Evolutionary conservation across 2,888 invertebrate species (phyloP), one percentile per base, ranked within the genome.

Genomic region (Cataglyphis albicans): DNA sequence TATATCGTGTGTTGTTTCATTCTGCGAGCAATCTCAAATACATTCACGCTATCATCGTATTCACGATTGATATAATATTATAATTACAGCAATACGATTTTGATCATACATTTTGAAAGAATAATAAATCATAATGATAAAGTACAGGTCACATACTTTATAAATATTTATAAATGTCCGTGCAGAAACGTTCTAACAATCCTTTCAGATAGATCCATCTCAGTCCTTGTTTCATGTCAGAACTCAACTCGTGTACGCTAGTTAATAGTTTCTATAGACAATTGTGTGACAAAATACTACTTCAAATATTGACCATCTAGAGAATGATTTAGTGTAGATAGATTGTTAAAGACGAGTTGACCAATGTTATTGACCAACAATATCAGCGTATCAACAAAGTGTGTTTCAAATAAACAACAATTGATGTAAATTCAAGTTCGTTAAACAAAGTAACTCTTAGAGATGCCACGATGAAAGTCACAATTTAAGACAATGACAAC

Each of bases 281-380:
- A 70, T 68, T 18, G 59, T 18, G 55, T 9, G 55, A 41, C 68
- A 59, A 84, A 85, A 84, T 32, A 35, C 15, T 74, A 81, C 81
- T 86, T 63, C 63, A 67, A 67, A 61, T 44, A 87, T 88, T 65
- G 85, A 64, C 81, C 73, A 41, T 78, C 75, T 81, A 87, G 87
- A 76, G 35, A 72, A 25, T 7, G 7, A 25, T 57, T 70, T 89
- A 90, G 70, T 82, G 84, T 74, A n/a, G 25, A 92, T 44, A n/a
- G 15, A 94, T 95, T 82, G 93, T 95, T 18, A 94, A 95, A 12
- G 95, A 95, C 61, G 89, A 91, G 44, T 86, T 87, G 75, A 93
- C 94, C 25, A 90, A 87, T 41, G 95, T 95, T 41, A 95, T 95
- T 85, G 91, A 92, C 64, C 76, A 92, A 55, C 92, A 93, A 29